phyloP scores from a whole-genome alignment of 2,797 vertebrate species.

The Artibeus jamaicensis region DNA sequence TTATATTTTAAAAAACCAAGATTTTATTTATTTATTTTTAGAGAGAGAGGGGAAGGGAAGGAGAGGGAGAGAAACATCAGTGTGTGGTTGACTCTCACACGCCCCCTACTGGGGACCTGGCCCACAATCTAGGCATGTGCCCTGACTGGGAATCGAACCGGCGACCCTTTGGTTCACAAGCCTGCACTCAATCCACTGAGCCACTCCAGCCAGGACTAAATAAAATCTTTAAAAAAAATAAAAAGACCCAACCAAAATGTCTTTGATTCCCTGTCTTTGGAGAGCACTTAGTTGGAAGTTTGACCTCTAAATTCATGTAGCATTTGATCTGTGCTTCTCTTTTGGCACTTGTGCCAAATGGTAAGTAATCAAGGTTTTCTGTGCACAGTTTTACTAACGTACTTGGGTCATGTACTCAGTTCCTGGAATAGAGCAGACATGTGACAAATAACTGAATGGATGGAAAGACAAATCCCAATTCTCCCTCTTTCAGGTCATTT shows the following conservation, averaged over 20 bases:
- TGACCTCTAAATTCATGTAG: not conserved
- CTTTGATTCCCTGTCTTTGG: not conserved
- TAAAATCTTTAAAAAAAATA: too few relatives aligned
- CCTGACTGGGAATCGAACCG: too few relatives aligned
- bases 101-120: too few relatives aligned
- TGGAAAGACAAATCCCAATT: not conserved
- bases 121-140: too few relatives aligned
- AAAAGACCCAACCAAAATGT: not conserved
- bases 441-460: not conserved
- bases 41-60: too few relatives aligned
- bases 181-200: too few relatives aligned
- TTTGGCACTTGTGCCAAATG: not conserved
- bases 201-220: too few relatives aligned
- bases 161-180: too few relatives aligned
- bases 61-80: too few relatives aligned
- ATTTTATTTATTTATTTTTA: too few relatives aligned
- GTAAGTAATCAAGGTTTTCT: not conserved
- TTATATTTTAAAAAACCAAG: too few relatives aligned
- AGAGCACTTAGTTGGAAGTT: not conserved
- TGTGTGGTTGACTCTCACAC: too few relatives aligned
- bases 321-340: not conserved
- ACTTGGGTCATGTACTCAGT: not conserved
- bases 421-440: not conserved
- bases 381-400: not conserved
- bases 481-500: slow-evolving; percentile 86